Evolutionary conservation across 2,797 vertebrate species (phyloP).

Genomic region (Halcyon chelicuti): DNA sequence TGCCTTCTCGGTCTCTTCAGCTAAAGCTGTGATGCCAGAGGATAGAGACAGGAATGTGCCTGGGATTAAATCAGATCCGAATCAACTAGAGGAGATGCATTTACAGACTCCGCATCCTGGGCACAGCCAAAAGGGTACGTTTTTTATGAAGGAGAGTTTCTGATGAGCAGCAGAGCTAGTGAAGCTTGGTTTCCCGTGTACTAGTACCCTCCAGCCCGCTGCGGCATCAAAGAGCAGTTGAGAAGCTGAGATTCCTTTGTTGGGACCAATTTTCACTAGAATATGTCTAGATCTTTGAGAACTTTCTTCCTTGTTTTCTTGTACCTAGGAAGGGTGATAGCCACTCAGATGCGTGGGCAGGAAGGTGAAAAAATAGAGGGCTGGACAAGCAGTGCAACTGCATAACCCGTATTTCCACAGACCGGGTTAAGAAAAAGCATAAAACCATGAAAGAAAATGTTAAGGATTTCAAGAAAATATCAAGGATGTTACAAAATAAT

Average conservation of each 20-base stretch:
- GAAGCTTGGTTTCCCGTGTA: not conserved
- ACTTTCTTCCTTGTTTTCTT: not conserved
- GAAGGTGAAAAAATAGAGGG: not conserved
- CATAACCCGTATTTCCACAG: not conserved
- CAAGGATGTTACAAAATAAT: not conserved
- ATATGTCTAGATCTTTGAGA: not conserved
- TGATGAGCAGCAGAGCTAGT: not conserved
- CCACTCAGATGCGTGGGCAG: accelerated
- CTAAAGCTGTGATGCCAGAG: not conserved
- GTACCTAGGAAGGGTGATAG: not conserved
- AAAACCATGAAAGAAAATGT: not conserved
- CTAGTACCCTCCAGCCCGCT: not conserved
- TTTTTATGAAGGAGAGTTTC: not conserved
- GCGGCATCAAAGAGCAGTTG: not conserved
- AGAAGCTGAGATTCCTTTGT: not conserved
- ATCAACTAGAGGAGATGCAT: not conserved
- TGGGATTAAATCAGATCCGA: not conserved
- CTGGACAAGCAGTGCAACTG: not conserved
- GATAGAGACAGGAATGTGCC: not conserved
- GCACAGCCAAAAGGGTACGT: not conserved
- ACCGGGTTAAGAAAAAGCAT: not conserved
- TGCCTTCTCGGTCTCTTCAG: not conserved
- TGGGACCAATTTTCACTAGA: not conserved
- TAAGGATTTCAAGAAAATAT: not conserved
- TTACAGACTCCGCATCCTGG: not conserved